These are phyloP conservation scores for Ictalurus punctatus DNA, from an alignment of 2,113 vertebrate species.

Conservation along the genomic window DNA sequence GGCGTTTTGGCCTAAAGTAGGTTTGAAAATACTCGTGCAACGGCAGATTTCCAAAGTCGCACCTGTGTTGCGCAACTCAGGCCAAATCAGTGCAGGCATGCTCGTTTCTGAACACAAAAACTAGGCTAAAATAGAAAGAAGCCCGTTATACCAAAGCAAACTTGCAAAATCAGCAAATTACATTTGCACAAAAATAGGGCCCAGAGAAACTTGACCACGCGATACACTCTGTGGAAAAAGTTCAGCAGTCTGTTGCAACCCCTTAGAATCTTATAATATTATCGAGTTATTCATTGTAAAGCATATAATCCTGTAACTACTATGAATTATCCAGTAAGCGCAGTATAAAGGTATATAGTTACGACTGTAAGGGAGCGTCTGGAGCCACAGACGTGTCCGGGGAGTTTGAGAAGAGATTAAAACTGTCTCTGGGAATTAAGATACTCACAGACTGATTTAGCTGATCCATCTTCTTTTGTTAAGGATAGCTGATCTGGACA, in stretches of 20 bases:
- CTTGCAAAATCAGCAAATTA: neutral
- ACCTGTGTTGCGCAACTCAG: neutral
- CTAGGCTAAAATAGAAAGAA: neutral
- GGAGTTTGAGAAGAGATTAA: slow-evolving; percentile 3
- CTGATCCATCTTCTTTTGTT: neutral
- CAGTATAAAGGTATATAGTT: slow-evolving; percentile 2
- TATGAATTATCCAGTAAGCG: slow-evolving; percentile 18
- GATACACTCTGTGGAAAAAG: neutral
- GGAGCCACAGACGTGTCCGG: neutral
- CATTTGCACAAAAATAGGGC: neutral
- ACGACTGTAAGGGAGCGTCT: neutral
- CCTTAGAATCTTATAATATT: neutral
- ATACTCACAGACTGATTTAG: neutral
- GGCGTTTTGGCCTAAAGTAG: neutral
- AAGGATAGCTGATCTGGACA: neutral
- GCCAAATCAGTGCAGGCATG: neutral
- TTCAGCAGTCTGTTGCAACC: neutral
- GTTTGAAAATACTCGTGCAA: neutral
- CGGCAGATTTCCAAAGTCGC: neutral
- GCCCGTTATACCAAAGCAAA: neutral
- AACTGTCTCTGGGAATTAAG: neutral
- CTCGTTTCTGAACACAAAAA: neutral
- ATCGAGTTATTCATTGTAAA: neutral
- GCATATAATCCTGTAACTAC: neutral
- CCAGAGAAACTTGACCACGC: neutral